Base-by-base conservation (phyloP, 2,797 vertebrate genomes). In the Acanthiza pusilla region DNA sequence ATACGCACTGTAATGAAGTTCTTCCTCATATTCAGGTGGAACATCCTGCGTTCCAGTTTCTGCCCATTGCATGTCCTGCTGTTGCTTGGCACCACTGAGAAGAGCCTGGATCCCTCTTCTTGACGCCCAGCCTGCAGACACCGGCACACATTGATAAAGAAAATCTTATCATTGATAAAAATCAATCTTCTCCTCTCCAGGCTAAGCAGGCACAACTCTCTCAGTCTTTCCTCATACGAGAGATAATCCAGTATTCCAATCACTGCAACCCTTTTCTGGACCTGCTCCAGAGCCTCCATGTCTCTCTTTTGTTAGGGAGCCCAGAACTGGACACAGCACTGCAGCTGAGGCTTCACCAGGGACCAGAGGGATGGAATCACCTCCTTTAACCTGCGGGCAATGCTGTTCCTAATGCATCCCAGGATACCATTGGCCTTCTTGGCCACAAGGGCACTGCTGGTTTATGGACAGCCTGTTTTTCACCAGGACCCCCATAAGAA, bases 371-470 rank as follows among this genome's bases (percentile, higher is more conserved):
- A 4, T 0, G 4, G 38, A 20, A 53, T 36, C n/a, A 17, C 30
- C n/a, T 77, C 21, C 30, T 40, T 27, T 0, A 0, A 6, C 51
- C n/a, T 47, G 4, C 12, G 1, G 7, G 10, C 25, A 47, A 2
- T 16, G 30, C 21, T 32, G 21, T 53, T 58, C 12, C 30, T 42
- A 12, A 72, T 10, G n/a, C 17, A 71, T 7, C 12, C n/a, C 17
- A 45, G 25, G 32, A 22, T 16, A 51, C 3, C 36, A 25, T 1
- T 40, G 17, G 16, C 10, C 13, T 50, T 32, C 43, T 43, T 36
- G 18, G 23, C 23, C 8, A 22, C 29, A 57, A 51, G 20, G 29
- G 14, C 38, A 47, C 29, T 40, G 12, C 25, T 51, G 29, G 29
- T 12, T 53, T 38, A 16, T 27, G 42, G 9, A 36, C 26, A 48